A percentile compares a stretch with the other conserved stretches of the same genome.
phyloP scores from a whole-genome alignment of 1,140 invertebrate species.

The Drosophila bifasciata region DNA sequence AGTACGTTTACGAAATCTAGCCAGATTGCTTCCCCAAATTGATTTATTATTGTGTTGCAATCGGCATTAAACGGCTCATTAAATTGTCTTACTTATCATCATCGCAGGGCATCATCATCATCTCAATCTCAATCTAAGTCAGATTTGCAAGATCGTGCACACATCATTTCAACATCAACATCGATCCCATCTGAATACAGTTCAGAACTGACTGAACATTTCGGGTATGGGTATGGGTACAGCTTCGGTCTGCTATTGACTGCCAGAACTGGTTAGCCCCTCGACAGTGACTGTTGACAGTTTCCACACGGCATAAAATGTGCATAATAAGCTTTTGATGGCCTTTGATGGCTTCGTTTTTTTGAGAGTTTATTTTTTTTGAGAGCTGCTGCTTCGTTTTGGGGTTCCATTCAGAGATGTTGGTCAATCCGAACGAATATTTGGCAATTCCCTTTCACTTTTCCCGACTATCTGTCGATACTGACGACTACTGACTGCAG shows the following conservation, averaged over 20 bases:
- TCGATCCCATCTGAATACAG: conserved; percentile 43
- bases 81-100: conserved; percentile 32
- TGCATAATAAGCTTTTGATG: conserved; percentile 75
- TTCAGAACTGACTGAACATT: conserved; percentile 33
- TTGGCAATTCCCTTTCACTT: conserved; percentile 80
- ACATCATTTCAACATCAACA: conserved; percentile 44
- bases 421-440: conserved; percentile 66
- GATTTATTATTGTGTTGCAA: conserved; percentile 29
- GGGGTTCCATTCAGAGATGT: conserved; percentile 30
- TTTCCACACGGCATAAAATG: conserved; percentile 55
- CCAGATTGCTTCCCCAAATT: neutral
- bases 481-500: conserved; percentile 71
- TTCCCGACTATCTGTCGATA: conserved; percentile 65
- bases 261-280: conserved; percentile 58
- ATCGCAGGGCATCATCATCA: conserved; percentile 8
- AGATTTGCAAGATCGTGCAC: conserved; percentile 55
- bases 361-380: too few relatives aligned
- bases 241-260: conserved; percentile 8
- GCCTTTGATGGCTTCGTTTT: conserved; percentile 51
- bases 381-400: conserved; percentile 10
- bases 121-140: conserved; percentile 23
- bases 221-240: neutral
- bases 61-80: conserved; percentile 22
- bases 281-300: conserved; percentile 30
- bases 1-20: neutral